These are phyloP conservation scores for Crotalus horridus DNA, from an alignment of 2,113 vertebrate species.

Conservation along the genomic window DNA sequence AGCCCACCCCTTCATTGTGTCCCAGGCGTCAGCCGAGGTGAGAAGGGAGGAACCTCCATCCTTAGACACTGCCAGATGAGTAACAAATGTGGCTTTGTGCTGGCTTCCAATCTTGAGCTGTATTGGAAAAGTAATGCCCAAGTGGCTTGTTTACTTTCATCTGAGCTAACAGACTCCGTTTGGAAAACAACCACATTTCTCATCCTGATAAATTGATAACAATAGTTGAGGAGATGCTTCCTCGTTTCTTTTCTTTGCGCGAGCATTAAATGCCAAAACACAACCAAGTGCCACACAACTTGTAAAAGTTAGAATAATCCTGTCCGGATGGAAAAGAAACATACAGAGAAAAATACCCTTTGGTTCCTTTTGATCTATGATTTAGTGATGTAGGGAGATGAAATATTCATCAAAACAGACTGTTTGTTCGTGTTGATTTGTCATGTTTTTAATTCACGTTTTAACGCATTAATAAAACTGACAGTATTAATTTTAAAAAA, in stretches of 20 bases:
- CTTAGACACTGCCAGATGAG: neutral
- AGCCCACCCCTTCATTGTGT: neutral
- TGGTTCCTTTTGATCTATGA: conserved; percentile 67
- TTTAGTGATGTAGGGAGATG: conserved; percentile 66
- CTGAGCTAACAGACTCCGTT: neutral
- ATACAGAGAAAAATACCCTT: conserved; percentile 15
- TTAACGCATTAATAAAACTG: conserved; percentile 76
- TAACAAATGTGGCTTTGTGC: neutral
- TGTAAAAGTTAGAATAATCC: conserved; percentile 61
- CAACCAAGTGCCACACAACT: conserved; percentile 43
- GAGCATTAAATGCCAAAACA: conserved; percentile 47
- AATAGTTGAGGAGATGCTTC: conserved; percentile 8
- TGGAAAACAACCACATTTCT: neutral
- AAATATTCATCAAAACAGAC: conserved; percentile 78
- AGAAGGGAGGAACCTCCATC: neutral
- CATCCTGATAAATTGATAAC: neutral
- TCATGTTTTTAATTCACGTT: conserved; percentile 77
- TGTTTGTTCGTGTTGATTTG: conserved; percentile 69
- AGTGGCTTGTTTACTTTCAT: conserved; percentile 9
- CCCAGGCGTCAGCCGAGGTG: no score
- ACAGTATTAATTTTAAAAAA: conserved; percentile 66
- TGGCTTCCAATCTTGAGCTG: neutral
- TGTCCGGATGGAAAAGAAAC: conserved; percentile 47
- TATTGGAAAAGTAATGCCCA: neutral
- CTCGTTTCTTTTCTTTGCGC: conserved; percentile 11